phyloP scores from a whole-genome alignment of 2,888 invertebrate genomes.

The Plebejus melissa region DNA sequence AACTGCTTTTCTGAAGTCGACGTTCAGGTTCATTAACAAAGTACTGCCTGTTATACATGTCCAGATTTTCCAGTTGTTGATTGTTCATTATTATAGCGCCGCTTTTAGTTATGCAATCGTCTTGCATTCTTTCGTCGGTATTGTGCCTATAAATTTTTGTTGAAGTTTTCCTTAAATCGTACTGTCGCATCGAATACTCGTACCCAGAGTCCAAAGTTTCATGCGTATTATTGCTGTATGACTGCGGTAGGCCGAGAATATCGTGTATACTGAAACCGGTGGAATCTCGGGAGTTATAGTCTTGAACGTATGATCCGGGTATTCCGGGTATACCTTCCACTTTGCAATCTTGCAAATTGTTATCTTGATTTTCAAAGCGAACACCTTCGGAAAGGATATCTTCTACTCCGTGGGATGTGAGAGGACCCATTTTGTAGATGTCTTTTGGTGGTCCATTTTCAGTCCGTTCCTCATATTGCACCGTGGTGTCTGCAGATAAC shows the following conservation, averaged over 20 bases:
- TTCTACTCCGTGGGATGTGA: slow-evolving; percentile 66
- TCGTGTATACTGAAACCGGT: slow-evolving; percentile 73
- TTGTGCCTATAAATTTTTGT: slow-evolving; percentile 59
- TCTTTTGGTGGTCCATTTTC: slow-evolving; percentile 43
- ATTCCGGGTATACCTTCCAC: slow-evolving; percentile 54
- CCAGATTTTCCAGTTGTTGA: slow-evolving; percentile 50
- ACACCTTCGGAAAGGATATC: slow-evolving; percentile 63
- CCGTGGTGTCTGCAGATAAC: slow-evolving; percentile 45
- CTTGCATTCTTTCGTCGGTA: slow-evolving; percentile 52
- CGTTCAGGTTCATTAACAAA: slow-evolving; percentile 54
- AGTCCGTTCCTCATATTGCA: slow-evolving; percentile 43
- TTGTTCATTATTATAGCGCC: slow-evolving; percentile 45
- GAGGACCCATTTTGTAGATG: slow-evolving; percentile 44
- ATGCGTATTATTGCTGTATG: slow-evolving; percentile 51
- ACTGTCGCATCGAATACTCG: slow-evolving; percentile 41
- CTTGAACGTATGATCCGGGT: slow-evolving; percentile 59
- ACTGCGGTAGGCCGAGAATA: slow-evolving; percentile 67
- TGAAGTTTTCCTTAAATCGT: slow-evolving; percentile 65
- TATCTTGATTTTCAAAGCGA: slow-evolving; percentile 50
- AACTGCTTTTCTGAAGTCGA: slow-evolving; percentile 55
- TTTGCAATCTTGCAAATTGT: slow-evolving; percentile 54
- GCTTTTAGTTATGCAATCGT: slow-evolving; percentile 52
- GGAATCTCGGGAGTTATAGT: slow-evolving; percentile 73
- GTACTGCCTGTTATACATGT: slow-evolving; percentile 55
- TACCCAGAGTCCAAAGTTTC: slow-evolving; percentile 57